Evolutionary conservation across 2,888 invertebrate species (phyloP).

Genomic region (Ctenicera cuprea): DNA sequence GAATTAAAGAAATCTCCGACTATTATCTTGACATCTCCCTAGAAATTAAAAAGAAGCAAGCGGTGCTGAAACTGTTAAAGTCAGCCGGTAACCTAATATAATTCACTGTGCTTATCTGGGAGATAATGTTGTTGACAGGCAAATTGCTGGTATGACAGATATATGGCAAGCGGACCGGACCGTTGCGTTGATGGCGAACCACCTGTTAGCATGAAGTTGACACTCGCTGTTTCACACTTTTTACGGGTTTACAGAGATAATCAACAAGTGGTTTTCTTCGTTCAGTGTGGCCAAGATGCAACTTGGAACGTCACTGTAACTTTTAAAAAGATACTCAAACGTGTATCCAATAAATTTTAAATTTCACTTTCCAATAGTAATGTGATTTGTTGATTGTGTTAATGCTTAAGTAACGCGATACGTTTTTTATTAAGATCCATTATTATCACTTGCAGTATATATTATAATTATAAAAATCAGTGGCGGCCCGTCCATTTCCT

Average conservation of each 20-base stretch:
- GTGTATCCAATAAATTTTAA: no score
- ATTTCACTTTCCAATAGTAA: not conserved
- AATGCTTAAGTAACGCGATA: not conserved
- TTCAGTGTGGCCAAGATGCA: slow-evolving; percentile 10
- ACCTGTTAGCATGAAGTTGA: slow-evolving; percentile 39
- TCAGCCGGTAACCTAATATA: slow-evolving; percentile 35
- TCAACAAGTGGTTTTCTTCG: slow-evolving; percentile 48
- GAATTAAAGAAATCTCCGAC: no score
- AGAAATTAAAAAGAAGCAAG: slow-evolving; percentile 23
- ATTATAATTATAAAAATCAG: slow-evolving; percentile 15
- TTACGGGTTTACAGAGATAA: slow-evolving; percentile 42
- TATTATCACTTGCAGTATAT: slow-evolving; percentile 5
- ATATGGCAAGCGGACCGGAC: slow-evolving; percentile 24
- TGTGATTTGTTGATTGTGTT: not conserved
- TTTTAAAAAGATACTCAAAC: slow-evolving; percentile 1
- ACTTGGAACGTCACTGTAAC: not conserved
- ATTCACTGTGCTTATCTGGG: slow-evolving; percentile 26
- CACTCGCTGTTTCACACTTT: slow-evolving; percentile 42
- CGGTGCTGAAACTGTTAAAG: slow-evolving; percentile 23
- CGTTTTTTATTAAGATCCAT: not conserved
- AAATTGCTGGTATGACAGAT: slow-evolving; percentile 44
- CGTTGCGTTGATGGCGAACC: slow-evolving; percentile 45
- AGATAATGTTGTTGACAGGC: slow-evolving; percentile 47
- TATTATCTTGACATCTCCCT: slow-evolving; percentile 10
- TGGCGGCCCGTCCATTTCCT: no score